phyloP scores from a whole-genome alignment of 64 coral and sea anemone species.

The Catalaphyllia jardinei region DNA sequence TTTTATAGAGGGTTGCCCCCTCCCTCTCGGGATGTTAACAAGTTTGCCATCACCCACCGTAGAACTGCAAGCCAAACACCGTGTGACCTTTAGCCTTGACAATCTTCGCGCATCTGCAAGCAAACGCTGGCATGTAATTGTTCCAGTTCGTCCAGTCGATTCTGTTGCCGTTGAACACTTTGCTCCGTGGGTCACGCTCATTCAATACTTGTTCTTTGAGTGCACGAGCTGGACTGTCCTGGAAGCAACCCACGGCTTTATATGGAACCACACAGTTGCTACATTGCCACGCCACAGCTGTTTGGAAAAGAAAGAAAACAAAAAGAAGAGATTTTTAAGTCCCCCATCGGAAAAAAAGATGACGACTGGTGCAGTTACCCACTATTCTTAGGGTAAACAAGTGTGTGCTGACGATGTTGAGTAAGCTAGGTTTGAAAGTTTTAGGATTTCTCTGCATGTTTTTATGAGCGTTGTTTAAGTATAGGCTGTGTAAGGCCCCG shows the following conservation, averaged over 20 bases:
- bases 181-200: slow-evolving; percentile 59
- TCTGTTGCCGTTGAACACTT: slow-evolving; percentile 27
- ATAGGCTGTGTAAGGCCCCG: too few species aligned
- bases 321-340: not conserved
- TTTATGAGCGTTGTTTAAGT: too few species aligned
- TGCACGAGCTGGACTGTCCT: slow-evolving; percentile 37
- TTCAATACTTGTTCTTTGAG: slow-evolving; percentile 64
- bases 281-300: slow-evolving; percentile 19
- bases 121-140: slow-evolving; percentile 68
- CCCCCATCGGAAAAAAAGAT: too few species aligned
- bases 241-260: slow-evolving; percentile 62
- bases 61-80: slow-evolving; percentile 71
- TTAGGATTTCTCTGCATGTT: too few species aligned
- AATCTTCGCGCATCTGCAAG: slow-evolving; percentile 63
- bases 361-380: too few species aligned
- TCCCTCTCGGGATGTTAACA: too few species aligned
- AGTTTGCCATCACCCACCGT: slow-evolving; percentile 20
- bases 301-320: not conserved
- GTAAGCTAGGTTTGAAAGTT: too few species aligned
- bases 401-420: too few species aligned
- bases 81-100: slow-evolving; percentile 64
- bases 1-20: too few species aligned
- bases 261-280: slow-evolving; percentile 53
- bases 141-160: slow-evolving; percentile 85
- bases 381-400: too few species aligned